Evolutionary conservation across 2,888 invertebrate species (phyloP), one percentile per base, ranked within the genome.

Genomic region (Stegana nigrithorax): DNA sequence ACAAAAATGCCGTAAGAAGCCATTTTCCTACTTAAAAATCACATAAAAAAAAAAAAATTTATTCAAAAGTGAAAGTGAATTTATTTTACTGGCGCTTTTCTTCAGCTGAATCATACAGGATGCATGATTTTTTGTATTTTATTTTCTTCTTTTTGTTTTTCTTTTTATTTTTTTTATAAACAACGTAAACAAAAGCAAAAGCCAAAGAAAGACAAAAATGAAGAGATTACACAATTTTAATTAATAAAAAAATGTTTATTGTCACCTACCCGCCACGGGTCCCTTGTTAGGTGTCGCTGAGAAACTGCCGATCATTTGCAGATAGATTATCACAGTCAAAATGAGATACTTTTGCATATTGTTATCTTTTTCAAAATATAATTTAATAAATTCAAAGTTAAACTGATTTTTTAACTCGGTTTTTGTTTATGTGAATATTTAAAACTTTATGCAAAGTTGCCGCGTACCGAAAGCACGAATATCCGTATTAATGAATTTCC

Each of bases 261-360:
- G 10, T 36, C 56, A 65, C 78, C 73, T 84, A 84, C 84, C 84
- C 76, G 83, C 73, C 36, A 78, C 71, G 70, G 83, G 78, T 71
- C 75, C 76, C 44, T 78, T 73, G 60, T 14, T 73, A 29, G 83
- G 83, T 64, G 81, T 69, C 17, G 81, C 83, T 63, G 78, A 69
- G 50, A 80, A 74, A 60, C 80, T 77, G 80, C 81, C 80, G 44
- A 82, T 69, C 72, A 85, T 68, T 69, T 83, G 83, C 72, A 84
- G 67, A 71, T 74, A 75, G 26, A 81, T 66, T 83, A 85, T 84
- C 83, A 84, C 83, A 83, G 84, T 75, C 69, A 83, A 75, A 65
- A 82, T 68, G 27, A 81, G 68, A 78, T 79, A 81, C 64, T 81
- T 84, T 70, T 81, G 81, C 85, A 85, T 83, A 69, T 73, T 71